phyloP scores from a whole-genome alignment of 2,888 invertebrate genomes.

The Cerceris rybyensis region DNA sequence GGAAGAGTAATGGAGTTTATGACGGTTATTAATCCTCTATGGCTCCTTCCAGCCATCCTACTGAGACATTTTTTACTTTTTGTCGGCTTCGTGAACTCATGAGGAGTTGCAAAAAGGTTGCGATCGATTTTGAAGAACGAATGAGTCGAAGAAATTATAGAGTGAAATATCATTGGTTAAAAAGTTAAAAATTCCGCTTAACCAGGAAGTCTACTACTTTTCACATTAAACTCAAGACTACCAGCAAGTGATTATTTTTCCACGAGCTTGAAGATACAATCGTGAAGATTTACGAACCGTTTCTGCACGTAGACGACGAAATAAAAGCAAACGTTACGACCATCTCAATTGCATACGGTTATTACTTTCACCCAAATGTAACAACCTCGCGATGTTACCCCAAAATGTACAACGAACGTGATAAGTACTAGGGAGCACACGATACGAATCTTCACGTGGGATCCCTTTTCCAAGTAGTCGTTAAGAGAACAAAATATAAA shows the following conservation, averaged over 20 bases:
- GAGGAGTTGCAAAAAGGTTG: too few relatives aligned
- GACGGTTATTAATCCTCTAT: slow-evolving; percentile 54
- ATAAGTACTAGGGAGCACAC: slow-evolving; percentile 40
- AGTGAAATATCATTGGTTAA: too few relatives aligned
- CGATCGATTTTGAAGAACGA: not conserved
- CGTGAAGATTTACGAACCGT: not conserved
- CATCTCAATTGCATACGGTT: slow-evolving; percentile 61
- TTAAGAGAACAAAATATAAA: not conserved
- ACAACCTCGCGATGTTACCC: slow-evolving; percentile 41
- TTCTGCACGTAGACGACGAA: slow-evolving; percentile 26
- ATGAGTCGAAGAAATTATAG: not conserved
- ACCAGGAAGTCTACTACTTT: too few relatives aligned
- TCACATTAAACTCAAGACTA: too few relatives aligned
- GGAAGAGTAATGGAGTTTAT: slow-evolving; percentile 55
- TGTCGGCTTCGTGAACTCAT: not conserved
- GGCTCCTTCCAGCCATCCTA: slow-evolving; percentile 26
- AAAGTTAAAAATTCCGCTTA: too few relatives aligned
- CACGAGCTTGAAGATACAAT: not conserved
- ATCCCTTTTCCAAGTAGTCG: slow-evolving; percentile 32
- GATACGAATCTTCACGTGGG: slow-evolving; percentile 49
- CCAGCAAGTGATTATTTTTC: too few relatives aligned
- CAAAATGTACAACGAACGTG: slow-evolving; percentile 48
- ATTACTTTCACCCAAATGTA: slow-evolving; percentile 46
- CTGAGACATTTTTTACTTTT: not conserved
- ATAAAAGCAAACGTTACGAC: slow-evolving; percentile 27